phyloP scores from a whole-genome alignment of 2,888 invertebrate species.

The Sthenelais limicola region DNA sequence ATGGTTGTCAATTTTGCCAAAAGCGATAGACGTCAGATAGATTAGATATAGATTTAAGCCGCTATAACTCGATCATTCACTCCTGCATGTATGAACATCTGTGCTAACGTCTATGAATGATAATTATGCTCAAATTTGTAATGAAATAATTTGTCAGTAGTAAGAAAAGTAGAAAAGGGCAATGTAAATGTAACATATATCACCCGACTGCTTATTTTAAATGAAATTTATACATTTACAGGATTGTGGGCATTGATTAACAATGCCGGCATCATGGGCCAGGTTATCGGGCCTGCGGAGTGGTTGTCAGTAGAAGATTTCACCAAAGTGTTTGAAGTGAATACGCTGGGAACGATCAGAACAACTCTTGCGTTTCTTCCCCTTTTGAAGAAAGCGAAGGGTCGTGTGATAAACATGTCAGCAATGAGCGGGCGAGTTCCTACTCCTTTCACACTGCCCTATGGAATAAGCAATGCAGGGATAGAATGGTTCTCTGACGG shows the following conservation, averaged over 20 bases:
- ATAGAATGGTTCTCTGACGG: slow-evolving; percentile 62
- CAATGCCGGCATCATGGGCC: slow-evolving; percentile 63
- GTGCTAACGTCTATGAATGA: no score
- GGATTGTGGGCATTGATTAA: slow-evolving; percentile 67
- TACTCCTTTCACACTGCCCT: slow-evolving; percentile 50
- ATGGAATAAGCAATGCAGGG: slow-evolving; percentile 61
- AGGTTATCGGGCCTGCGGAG: slow-evolving; percentile 61
- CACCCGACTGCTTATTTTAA: no score
- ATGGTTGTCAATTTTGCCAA: no score
- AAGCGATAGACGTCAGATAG: no score
- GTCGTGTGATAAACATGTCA: slow-evolving; percentile 61
- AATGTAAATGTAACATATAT: no score
- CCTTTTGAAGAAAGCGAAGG: slow-evolving; percentile 56
- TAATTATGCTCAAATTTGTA: no score
- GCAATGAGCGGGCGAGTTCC: slow-evolving; percentile 58
- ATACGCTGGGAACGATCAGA: slow-evolving; percentile 68
- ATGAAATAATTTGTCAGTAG: no score
- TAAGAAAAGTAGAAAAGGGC: no score
- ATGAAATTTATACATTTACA: no score
- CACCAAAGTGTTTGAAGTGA: slow-evolving; percentile 57
- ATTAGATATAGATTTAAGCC: no score
- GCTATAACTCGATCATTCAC: no score
- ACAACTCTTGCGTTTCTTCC: slow-evolving; percentile 61
- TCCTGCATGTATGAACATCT: no score
- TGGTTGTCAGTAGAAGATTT: slow-evolving; percentile 67